Conservation (phyloP, 2,797 vertebrate species). For the Eospalax fontanierii region DNA sequence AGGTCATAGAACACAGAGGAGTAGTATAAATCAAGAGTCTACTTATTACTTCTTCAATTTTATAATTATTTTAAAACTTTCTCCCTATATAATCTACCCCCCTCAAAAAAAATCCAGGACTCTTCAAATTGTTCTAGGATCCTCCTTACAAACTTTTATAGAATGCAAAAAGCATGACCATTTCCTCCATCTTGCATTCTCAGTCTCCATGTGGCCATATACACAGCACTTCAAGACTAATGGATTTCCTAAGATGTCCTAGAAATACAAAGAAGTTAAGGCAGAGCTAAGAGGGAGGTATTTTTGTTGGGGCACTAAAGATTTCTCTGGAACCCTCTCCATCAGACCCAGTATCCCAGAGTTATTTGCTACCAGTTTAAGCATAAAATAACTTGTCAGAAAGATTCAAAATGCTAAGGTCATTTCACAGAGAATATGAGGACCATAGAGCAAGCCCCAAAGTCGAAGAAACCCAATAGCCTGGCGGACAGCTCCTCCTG, state of each 20-base stretch:
- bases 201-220: neutral
- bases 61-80: neutral
- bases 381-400: slow-evolving; percentile 37
- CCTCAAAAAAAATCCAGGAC: neutral
- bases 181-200: neutral
- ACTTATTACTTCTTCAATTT: neutral
- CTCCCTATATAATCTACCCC: neutral
- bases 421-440: slow-evolving; percentile 19
- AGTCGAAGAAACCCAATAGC: slow-evolving; percentile 54
- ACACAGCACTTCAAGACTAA: neutral
- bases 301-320: neutral
- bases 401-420: neutral
- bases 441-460: slow-evolving; percentile 14
- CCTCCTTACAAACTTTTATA: neutral
- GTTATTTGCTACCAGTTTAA: slow-evolving; percentile 9
- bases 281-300: neutral
- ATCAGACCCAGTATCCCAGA: neutral
- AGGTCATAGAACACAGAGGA: neutral
- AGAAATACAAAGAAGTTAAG: neutral
- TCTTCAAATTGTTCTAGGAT: neutral
- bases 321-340: neutral
- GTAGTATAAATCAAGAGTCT: neutral
- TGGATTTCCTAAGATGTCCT: neutral
- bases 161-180: neutral
- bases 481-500: neutral